A percentile compares a stretch with the other conserved stretches of the same genome.
These are phyloP conservation scores for Cervus canadensis DNA, from an alignment of 2,113 vertebrate genomes.

Conservation along the genomic window DNA sequence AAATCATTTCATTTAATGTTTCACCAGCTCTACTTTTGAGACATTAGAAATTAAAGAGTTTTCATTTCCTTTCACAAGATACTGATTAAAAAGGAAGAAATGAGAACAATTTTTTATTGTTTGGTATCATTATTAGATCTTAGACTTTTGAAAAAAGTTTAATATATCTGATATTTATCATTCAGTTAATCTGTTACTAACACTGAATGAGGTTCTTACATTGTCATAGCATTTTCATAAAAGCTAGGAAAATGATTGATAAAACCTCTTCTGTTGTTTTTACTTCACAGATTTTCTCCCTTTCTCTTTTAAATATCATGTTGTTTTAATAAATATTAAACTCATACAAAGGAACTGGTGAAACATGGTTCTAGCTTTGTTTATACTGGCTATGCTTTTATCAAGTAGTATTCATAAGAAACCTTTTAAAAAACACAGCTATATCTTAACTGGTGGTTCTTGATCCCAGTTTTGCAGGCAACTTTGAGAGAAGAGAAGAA, in stretches of 20 bases:
- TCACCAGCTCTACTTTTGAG: not conserved
- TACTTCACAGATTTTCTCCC: not conserved
- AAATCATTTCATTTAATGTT: not conserved
- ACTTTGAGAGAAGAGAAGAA: constrained; percentile 95
- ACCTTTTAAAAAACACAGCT: not conserved
- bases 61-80: not conserved
- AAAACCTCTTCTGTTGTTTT: not conserved
- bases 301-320: not conserved
- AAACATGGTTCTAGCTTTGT: not conserved
- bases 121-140: not conserved
- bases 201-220: not conserved
- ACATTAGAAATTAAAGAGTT: not conserved
- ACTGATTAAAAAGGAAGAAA: not conserved
- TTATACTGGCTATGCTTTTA: not conserved
- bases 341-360: not conserved
- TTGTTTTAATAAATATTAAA: constrained; percentile 14
- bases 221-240: not conserved
- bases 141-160: not conserved
- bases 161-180: not conserved
- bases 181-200: not conserved
- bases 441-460: constrained; percentile 32
- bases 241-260: not conserved
- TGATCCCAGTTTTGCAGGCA: constrained; percentile 88
- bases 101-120: not conserved
- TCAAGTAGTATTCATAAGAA: not conserved